Evolutionary conservation across 2,888 invertebrate genomes (phyloP), one percentile per base, ranked within the genome.

Genomic region (Drosophila putrida): DNA sequence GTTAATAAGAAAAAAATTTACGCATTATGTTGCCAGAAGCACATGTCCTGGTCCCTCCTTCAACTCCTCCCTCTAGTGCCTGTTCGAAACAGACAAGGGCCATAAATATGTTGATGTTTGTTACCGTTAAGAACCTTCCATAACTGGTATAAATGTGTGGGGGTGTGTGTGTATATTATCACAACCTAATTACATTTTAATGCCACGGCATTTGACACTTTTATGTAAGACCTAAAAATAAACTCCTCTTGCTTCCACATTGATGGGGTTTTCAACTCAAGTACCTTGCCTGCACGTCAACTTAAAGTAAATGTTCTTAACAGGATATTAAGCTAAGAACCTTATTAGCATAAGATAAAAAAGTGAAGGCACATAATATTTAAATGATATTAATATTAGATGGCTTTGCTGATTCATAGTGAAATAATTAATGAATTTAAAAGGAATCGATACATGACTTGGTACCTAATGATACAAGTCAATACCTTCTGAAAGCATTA

Each of bases 101-200:
- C 55, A 87, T 78, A 85, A 88, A 85, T 76, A 73, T 63, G 75
- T 70, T 73, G 47, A 64, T 61, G 75, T 49, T 59, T 49, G 44
- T 53, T 60, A 54, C 43, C 59, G 49, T 49, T 61, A 20, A 46
- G 44, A 41, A 59, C 46, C 51, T 65, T 44, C 31, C 39, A 11
- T 33, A 43, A 20, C 39, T 38, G 25, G 53, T 47, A 33, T 27
- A 13, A 35, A 28, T 39, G 13, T 10, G 27, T 49, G 55, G 35
- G 41, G 62, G 44, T 50, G 61, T 44, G n/a, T 39, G n/a, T 35
- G 15, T 44, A 38, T 51, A 43, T 51, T 70, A 58, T 31, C 53
- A 71, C 66, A 71, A 60, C 80, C 73, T 89, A 85, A 85, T 89
- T 81, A 87, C 84, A 81, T 83, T 78, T 87, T 85, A 77, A 87